Base-by-base conservation (phyloP, 1,140 invertebrate genomes). In the Drosophila micromelanica region DNA sequence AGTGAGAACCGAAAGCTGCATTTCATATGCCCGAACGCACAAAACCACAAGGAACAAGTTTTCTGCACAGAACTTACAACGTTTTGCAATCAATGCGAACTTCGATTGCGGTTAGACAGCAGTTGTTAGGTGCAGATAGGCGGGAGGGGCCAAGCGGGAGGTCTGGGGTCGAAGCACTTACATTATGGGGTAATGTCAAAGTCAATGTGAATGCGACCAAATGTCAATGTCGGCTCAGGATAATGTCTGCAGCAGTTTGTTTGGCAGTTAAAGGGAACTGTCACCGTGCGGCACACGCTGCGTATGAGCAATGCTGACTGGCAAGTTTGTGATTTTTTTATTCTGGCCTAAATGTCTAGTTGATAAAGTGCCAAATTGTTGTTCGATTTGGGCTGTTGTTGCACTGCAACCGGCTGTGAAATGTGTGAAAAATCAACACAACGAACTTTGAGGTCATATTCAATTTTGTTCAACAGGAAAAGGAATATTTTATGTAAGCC, bases 181-280 rank as follows among this genome's bases (percentile, higher is more conserved):
- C 23, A 15, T 43, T 46, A 49, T 70, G 70, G 56, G 68, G 23
- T 61, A 60, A 55, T 73, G 64, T 78, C 79, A 82, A 82, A 82
- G 80, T 82, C 80, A 81, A 80, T 81, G 78, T 70, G 78, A 81
- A 76, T 78, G 48, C 62, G 73, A 78, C 61, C 79, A 82, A 82
- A 82, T 82, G 79, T 82, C 80, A 82, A 82, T 82, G 80, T 82
- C 79, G 79, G 49, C 79, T 63, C 70, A 82, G 74, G 74, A 79
- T 77, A 73, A 73, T 77, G 63, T 69, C 69, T 62, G 45, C 75
- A 74, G 37, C 56, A 54, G 63, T 45, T 42, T 23, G n/a, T 7
- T 32, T 56, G 38, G 5, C 13, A 42, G 35, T 55, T n/a, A 35
- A 11, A n/a, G 17, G 12, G 27, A 12, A 32, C 37, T 52, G n/a